These are phyloP conservation scores for Homarus americanus DNA, from an alignment of 1,140 invertebrate genomes.

Conservation along the genomic window DNA sequence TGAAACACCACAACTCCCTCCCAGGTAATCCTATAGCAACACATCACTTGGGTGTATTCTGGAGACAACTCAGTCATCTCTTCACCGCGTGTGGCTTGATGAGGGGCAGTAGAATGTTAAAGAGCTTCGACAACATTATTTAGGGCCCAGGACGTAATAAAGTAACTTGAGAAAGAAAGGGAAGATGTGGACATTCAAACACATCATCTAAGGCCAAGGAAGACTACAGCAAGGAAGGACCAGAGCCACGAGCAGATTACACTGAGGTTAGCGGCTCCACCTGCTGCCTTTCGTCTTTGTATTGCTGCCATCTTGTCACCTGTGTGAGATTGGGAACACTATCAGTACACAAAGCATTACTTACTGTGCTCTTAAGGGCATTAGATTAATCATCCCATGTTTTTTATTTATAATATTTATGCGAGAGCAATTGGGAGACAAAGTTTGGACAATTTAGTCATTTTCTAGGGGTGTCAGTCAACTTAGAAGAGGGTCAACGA, in stretches of 20 bases:
- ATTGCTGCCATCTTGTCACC: conserved; percentile 75
- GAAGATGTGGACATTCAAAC: not conserved
- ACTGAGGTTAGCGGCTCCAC: not conserved
- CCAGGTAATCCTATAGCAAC: not conserved
- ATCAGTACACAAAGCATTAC: not conserved
- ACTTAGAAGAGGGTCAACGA: no score
- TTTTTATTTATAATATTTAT: no score
- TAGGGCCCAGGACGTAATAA: not conserved
- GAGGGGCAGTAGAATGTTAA: not conserved
- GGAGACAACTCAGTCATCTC: not conserved
- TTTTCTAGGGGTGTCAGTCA: no score
- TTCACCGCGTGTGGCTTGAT: not conserved
- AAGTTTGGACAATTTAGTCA: no score
- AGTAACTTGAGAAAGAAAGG: not conserved
- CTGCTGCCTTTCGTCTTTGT: conserved; percentile 66
- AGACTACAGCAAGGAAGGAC: not conserved
- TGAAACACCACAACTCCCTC: not conserved
- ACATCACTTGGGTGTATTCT: not conserved
- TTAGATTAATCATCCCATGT: no score
- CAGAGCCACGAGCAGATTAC: conserved; percentile 14
- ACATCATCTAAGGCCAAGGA: conserved; percentile 54
- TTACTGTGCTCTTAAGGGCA: no score
- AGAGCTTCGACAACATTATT: not conserved
- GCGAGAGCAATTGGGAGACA: no score
- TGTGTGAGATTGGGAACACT: conserved; percentile 13